These are phyloP conservation scores for Callaeas wilsoni DNA, from an alignment of 2,113 vertebrate genomes.

Conservation along the genomic window DNA sequence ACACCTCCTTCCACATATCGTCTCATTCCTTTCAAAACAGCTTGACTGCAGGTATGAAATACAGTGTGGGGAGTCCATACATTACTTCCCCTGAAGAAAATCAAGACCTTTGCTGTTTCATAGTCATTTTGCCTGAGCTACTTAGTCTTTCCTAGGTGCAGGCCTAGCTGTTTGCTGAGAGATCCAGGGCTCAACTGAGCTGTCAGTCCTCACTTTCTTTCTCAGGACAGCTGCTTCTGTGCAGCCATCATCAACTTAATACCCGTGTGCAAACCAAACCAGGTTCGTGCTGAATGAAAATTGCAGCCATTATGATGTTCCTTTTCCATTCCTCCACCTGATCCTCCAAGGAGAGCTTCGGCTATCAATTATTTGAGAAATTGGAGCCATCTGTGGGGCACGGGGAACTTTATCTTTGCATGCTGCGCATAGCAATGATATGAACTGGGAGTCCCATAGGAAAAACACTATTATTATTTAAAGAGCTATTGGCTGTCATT, in stretches of 20 bases:
- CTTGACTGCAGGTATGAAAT: slow-evolving; percentile 3
- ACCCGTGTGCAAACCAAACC: not conserved
- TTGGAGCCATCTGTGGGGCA: not conserved
- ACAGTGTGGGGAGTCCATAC: not conserved
- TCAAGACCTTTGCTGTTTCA: not conserved
- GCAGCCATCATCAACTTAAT: not conserved
- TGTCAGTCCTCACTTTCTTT: not conserved
- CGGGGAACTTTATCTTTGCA: not conserved
- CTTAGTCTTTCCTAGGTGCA: not conserved
- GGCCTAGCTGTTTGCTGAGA: not conserved
- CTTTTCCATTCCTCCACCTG: not conserved
- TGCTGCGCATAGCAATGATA: not conserved
- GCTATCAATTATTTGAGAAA: slow-evolving; percentile 44
- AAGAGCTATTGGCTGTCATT: slow-evolving; percentile 28
- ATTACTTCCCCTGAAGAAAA: slow-evolving; percentile 3
- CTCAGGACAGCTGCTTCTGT: not conserved
- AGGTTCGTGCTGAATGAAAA: not conserved
- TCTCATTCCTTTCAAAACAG: not conserved
- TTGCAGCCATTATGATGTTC: not conserved
- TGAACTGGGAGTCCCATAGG: not conserved
- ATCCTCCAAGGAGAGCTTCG: not conserved
- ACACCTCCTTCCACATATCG: not conserved
- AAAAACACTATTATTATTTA: slow-evolving; percentile 43
- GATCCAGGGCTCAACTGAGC: not conserved
- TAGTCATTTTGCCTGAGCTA: not conserved